Percentiles rank a stretch among this genome's conserved stretches.
Evolutionary conservation across 2,888 invertebrate species (phyloP).

Genomic region (Apotomis betuletana): DNA sequence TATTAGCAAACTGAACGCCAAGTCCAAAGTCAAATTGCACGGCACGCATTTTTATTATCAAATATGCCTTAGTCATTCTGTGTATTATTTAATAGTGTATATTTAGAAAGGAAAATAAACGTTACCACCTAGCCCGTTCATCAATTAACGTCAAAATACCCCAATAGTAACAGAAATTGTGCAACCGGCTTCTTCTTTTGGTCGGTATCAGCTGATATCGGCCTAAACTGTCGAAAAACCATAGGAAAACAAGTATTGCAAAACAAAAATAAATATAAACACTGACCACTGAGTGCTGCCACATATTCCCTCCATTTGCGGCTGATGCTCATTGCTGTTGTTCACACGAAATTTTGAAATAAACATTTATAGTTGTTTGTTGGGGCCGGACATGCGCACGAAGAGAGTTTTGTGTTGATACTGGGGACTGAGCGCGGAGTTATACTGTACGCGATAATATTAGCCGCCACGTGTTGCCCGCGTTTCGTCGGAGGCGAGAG

Average conservation of each 20-base stretch:
- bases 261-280: conserved; percentile 54
- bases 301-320: conserved; percentile 80
- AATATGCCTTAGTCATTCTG: neutral
- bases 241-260: conserved; percentile 43
- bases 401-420: conserved; percentile 54
- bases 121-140: neutral
- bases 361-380: conserved; percentile 73
- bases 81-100: neutral
- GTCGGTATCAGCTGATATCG: conserved; percentile 19
- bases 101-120: neutral
- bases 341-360: conserved; percentile 63
- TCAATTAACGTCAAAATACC: neutral
- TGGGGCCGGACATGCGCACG: conserved; percentile 59
- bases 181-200: conserved; percentile 13
- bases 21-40: neutral
- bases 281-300: conserved; percentile 79
- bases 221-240: conserved; percentile 41
- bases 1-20: neutral
- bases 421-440: conserved; percentile 52
- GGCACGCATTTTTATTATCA: neutral
- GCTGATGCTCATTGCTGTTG: conserved; percentile 70
- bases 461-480: conserved; percentile 75
- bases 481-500: conserved; percentile 72
- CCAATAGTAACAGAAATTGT: conserved; percentile 16
- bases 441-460: conserved; percentile 64